Evolutionary conservation across 1,140 invertebrate species (phyloP).

Genomic region (Hermatobates lingyangjiaoensis): DNA sequence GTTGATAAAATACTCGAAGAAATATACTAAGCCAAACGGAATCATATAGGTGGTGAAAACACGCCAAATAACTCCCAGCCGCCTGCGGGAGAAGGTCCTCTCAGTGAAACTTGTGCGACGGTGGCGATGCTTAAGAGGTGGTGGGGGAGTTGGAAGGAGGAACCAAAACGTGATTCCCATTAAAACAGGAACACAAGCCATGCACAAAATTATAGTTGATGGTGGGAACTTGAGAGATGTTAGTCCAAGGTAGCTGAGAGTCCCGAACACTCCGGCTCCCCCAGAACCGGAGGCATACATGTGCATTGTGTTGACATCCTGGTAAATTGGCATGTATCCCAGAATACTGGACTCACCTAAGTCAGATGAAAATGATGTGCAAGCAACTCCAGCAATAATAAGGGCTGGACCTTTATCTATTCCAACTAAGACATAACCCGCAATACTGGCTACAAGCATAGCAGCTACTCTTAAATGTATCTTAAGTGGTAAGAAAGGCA

Average conservation of each 20-base stretch:
- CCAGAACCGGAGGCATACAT: constrained; percentile 75
- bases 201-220: constrained; percentile 43
- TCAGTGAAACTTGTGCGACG: neutral
- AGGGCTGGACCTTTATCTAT: constrained; percentile 32
- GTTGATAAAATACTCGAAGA: constrained; percentile 82
- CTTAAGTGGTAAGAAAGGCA: constrained; percentile 51
- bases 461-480: constrained; percentile 37
- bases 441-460: constrained; percentile 34
- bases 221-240: constrained; percentile 36
- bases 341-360: constrained; percentile 67
- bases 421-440: constrained; percentile 48
- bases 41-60: constrained; percentile 58
- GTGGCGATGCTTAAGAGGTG: neutral
- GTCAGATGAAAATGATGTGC: constrained; percentile 54
- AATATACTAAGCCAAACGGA: constrained; percentile 58
- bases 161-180: constrained; percentile 34
- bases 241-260: constrained; percentile 50
- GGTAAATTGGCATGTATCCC: constrained; percentile 44
- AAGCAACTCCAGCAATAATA: constrained; percentile 49
- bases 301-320: constrained; percentile 51
- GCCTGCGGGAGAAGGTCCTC: constrained; percentile 20
- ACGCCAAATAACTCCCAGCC: constrained; percentile 35
- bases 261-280: constrained; percentile 60
- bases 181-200: constrained; percentile 48
- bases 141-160: too few species aligned